These are phyloP conservation scores for Colinus virginianus DNA, from an alignment of 2,113 vertebrate species.

Conservation along the genomic window DNA sequence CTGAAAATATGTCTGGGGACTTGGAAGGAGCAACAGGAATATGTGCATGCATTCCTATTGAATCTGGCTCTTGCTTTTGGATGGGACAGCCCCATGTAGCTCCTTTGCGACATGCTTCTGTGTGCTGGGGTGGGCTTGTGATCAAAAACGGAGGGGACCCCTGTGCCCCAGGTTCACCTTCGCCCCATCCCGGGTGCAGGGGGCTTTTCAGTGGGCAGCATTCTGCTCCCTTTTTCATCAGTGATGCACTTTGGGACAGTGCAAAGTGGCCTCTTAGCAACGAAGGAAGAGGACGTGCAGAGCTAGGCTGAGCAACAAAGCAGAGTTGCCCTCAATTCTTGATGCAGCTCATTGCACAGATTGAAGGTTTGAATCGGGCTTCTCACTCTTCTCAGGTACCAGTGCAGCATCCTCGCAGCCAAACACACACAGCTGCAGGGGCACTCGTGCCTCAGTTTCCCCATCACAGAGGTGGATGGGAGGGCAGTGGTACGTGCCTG, in stretches of 20 bases:
- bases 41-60: too few species aligned
- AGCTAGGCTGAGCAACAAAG: background rate
- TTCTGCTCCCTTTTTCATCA: fast-evolving
- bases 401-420: fast-evolving
- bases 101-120: fast-evolving
- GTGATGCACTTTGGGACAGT: fast-evolving
- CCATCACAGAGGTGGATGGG: fast-evolving
- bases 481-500: background rate
- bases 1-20: background rate
- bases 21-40: background rate
- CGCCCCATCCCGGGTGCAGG: fast-evolving
- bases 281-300: background rate
- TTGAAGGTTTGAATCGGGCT: background rate
- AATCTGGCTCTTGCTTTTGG: background rate
- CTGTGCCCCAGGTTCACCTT: background rate
- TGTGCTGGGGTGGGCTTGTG: background rate
- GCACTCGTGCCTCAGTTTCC: background rate
- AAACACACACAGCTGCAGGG: fast-evolving
- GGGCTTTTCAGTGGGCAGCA: background rate
- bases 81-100: fast-evolving
- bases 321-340: background rate
- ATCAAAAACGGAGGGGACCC: background rate
- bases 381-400: background rate
- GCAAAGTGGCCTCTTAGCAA: background rate
- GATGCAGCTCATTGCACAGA: background rate